phyloP scores from a whole-genome alignment of 2,113 vertebrate genomes.

The Cnemophilus loriae region DNA sequence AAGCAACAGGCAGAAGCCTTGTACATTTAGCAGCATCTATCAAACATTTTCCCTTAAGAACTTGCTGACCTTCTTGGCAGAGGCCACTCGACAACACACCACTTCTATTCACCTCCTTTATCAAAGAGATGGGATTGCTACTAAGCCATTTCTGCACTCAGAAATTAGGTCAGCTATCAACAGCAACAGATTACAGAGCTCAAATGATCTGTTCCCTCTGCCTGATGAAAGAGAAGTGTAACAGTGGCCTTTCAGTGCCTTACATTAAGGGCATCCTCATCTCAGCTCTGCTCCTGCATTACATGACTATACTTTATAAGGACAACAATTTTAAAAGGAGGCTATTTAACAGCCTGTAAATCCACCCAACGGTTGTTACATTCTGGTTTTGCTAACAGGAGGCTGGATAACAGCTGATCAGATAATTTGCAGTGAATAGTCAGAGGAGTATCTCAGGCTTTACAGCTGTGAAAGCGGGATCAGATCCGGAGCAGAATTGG shows the following conservation, averaged over 20 bases:
- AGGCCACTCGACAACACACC: not conserved
- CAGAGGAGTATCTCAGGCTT: not conserved
- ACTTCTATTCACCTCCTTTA: conserved; percentile 26
- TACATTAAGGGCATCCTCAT: not conserved
- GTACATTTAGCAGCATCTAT: conserved; percentile 52
- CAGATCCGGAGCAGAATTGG: not conserved
- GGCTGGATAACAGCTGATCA: not conserved
- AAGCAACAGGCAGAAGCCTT: conserved; percentile 52
- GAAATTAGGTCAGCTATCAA: conserved; percentile 56
- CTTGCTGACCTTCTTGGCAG: conserved; percentile 52
- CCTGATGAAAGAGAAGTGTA: not conserved
- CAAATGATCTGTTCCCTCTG: not conserved
- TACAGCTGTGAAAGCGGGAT: not conserved
- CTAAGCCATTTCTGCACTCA: conserved; percentile 8
- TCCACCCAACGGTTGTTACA: not conserved
- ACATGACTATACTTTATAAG: not conserved
- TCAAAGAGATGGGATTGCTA: conserved; percentile 12
- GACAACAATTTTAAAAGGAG: not conserved
- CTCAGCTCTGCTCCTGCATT: not conserved
- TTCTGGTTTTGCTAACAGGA: not conserved
- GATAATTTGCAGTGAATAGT: not conserved
- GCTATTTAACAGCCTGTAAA: not conserved
- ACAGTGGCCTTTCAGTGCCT: not conserved
- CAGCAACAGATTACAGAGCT: not conserved
- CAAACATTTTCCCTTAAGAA: conserved; percentile 54